These are phyloP conservation scores for Drosophila parabipectinata DNA, from an alignment of 1,140 invertebrate species.

Conservation along the genomic window DNA sequence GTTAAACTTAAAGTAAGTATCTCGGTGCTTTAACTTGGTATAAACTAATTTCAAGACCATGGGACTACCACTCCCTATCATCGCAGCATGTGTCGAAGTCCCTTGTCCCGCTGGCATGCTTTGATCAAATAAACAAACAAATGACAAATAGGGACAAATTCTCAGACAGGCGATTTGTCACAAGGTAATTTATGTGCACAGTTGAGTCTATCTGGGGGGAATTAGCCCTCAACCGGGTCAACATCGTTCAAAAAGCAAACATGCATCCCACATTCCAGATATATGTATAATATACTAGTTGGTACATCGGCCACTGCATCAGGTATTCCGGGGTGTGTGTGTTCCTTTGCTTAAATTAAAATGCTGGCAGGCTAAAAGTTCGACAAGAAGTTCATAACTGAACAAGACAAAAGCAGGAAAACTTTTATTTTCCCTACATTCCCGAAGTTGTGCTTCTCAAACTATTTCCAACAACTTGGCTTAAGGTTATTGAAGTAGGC, in stretches of 20 bases:
- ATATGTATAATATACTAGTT: background rate
- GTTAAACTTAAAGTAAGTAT: background rate
- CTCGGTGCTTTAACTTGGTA: background rate
- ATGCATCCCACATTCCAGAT: conserved; percentile 12
- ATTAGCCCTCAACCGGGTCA: conserved; percentile 46
- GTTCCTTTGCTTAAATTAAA: conserved; percentile 65
- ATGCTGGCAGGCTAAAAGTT: conserved; percentile 55
- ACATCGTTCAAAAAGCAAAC: conserved; percentile 23
- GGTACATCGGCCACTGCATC: conserved; percentile 2
- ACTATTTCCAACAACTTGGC: conserved; percentile 42
- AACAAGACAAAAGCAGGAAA: conserved; percentile 12
- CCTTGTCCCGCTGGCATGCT: conserved; percentile 61
- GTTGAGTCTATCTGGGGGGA: background rate
- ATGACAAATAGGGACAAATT: conserved; percentile 64
- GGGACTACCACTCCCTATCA: conserved; percentile 9
- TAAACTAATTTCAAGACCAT: conserved; percentile 9
- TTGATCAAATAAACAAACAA: conserved; percentile 70
- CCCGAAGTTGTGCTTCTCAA: conserved; percentile 23
- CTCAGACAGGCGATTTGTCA: conserved; percentile 74
- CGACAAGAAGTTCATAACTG: conserved; percentile 49
- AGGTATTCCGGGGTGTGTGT: conserved; percentile 34
- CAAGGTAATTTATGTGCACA: conserved; percentile 56
- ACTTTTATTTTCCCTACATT: conserved; percentile 13
- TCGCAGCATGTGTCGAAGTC: conserved; percentile 25
- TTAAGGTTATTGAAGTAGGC: conserved; percentile 35